Evolutionary conservation across 1,140 invertebrate species (phyloP).

Genomic region (roundworm (Caenorhabditis elegans)): DNA sequence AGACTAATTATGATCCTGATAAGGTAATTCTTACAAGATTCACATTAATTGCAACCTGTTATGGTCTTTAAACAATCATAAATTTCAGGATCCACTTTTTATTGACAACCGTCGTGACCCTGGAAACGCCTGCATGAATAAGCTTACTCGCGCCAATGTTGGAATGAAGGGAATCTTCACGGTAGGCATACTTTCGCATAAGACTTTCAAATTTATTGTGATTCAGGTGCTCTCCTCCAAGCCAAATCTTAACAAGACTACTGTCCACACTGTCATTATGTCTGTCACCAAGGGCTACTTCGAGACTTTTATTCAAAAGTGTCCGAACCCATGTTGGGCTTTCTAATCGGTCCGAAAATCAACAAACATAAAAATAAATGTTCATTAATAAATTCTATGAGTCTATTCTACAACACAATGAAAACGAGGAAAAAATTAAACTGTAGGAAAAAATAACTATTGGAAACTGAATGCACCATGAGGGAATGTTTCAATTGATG

Average conservation of each 20-base stretch:
- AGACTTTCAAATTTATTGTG: background rate
- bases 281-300: slow-evolving; percentile 32
- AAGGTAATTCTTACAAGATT: too few relatives aligned
- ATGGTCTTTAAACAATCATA: background rate
- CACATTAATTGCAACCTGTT: too few relatives aligned
- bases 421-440: background rate
- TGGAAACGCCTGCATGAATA: slow-evolving; percentile 66
- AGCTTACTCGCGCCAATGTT: background rate
- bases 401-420: background rate
- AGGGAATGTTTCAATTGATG: background rate
- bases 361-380: too few relatives aligned
- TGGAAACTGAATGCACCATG: background rate
- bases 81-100: slow-evolving; percentile 68
- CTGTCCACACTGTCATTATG: slow-evolving; percentile 46
- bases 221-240: slow-evolving; percentile 41
- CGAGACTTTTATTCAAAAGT: slow-evolving; percentile 42
- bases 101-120: slow-evolving; percentile 69
- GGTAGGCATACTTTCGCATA: background rate
- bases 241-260: slow-evolving; percentile 43
- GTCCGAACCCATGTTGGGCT: slow-evolving; percentile 47
- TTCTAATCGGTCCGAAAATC: background rate
- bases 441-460: background rate
- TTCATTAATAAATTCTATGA: background rate
- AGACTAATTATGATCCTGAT: slow-evolving; percentile 73
- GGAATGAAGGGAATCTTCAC: slow-evolving; percentile 14